phyloP scores from a whole-genome alignment of 92 coral and sea anemone species.

The Umimayanthus chanpuru region DNA sequence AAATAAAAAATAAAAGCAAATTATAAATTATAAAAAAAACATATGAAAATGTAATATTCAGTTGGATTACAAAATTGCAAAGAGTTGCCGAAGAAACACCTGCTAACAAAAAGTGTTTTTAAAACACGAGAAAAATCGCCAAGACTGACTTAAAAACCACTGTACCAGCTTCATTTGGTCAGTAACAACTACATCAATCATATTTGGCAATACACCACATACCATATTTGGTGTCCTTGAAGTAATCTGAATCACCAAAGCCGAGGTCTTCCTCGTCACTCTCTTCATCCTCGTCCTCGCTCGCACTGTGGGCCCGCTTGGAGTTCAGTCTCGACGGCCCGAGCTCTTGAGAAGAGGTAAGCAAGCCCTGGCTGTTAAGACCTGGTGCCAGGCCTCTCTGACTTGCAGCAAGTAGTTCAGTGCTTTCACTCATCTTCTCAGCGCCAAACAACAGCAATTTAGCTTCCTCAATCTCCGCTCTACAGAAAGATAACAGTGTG shows the following conservation, averaged over 20 bases:
- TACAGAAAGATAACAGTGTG: slow-evolving; percentile 14
- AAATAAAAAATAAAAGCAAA: too few relatives aligned
- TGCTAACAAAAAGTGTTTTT: too few relatives aligned
- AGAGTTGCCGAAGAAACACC: too few relatives aligned
- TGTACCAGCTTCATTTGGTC: neutral
- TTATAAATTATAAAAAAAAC: too few relatives aligned
- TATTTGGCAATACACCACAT: slow-evolving; percentile 6
- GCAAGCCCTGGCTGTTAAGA: slow-evolving; percentile 28
- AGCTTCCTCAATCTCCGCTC: slow-evolving; percentile 92
- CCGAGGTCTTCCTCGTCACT: slow-evolving; percentile 72
- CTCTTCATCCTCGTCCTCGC: slow-evolving; percentile 63
- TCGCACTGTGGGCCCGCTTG: slow-evolving; percentile 64
- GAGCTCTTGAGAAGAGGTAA: slow-evolving; percentile 31
- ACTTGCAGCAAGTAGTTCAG: slow-evolving; percentile 20
- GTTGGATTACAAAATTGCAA: neutral
- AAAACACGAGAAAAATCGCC: too few relatives aligned
- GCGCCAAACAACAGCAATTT: slow-evolving; percentile 76
- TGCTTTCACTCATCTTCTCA: slow-evolving; percentile 42
- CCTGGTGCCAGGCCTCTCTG: neutral
- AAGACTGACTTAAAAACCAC: too few relatives aligned
- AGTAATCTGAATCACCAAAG: slow-evolving; percentile 83
- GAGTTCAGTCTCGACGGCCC: slow-evolving; percentile 75
- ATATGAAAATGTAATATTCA: too few relatives aligned
- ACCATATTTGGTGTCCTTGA: slow-evolving; percentile 88
- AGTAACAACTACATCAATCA: neutral